phyloP scores from a whole-genome alignment of 2,113 vertebrate species.

The Fukomys damarensis region DNA sequence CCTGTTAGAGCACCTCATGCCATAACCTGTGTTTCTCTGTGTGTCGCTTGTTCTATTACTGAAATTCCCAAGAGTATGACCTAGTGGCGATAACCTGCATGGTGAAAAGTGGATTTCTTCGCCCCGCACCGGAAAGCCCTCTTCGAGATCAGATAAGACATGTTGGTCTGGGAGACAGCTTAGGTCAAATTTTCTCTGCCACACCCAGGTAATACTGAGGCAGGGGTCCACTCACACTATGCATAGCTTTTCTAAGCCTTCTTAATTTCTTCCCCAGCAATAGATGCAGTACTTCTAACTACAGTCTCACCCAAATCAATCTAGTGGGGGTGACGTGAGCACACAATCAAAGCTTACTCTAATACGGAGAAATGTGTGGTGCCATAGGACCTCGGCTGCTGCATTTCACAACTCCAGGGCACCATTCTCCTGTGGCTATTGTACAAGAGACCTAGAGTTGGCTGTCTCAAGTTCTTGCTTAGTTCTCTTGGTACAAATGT shows the following conservation, averaged over 20 bases:
- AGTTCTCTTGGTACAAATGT: background rate
- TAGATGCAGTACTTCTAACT: no score
- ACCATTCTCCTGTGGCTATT: background rate
- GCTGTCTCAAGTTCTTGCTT: background rate
- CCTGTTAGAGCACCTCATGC: background rate
- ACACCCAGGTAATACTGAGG: background rate
- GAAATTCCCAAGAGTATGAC: slow-evolving; percentile 5
- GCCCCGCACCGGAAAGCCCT: slow-evolving; percentile 43
- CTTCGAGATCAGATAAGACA: background rate
- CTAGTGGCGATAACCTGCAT: background rate
- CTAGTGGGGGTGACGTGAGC: background rate
- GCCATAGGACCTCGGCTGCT: background rate
- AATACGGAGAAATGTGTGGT: background rate
- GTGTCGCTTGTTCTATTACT: background rate
- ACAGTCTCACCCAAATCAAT: background rate
- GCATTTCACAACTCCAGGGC: background rate
- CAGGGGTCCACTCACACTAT: background rate
- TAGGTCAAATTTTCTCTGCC: background rate
- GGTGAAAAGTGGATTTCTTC: background rate
- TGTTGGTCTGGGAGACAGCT: background rate
- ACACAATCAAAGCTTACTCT: background rate
- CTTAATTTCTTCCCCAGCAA: background rate
- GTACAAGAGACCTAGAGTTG: background rate
- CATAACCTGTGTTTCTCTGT: background rate
- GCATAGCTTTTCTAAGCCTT: background rate